Percentiles rank a stretch among this genome's conserved stretches.
Conservation (phyloP, 2,797 vertebrate genomes). For the Poecile montanus region DNA sequence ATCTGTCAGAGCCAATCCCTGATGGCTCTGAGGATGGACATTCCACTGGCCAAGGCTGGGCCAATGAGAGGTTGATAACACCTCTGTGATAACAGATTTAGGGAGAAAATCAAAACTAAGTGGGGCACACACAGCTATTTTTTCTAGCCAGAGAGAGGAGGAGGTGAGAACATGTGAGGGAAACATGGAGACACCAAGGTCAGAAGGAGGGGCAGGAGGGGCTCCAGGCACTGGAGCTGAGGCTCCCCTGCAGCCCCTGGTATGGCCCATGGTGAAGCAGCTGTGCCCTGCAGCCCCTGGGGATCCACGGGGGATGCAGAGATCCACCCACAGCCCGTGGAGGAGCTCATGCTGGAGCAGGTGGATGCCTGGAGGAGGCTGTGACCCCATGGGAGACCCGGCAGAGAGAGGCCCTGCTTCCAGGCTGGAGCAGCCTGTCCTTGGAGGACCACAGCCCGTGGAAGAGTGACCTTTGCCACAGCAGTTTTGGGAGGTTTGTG, state of each 20-base stretch:
- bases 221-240: neutral
- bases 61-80: fast-evolving
- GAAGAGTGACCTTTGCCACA: fast-evolving
- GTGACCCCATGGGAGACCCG: neutral
- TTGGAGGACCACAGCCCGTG: too few species aligned
- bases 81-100: neutral
- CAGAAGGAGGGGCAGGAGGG: neutral
- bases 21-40: neutral
- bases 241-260: fast-evolving
- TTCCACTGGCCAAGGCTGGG: neutral
- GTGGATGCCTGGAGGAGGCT: neutral
- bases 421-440: neutral
- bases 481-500: neutral
- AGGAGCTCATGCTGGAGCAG: too few species aligned
- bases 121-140: neutral
- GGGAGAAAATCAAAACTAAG: neutral
- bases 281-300: neutral
- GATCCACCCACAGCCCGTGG: neutral
- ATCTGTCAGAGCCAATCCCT: neutral
- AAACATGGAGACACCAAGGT: neutral
- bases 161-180: neutral
- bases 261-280: neutral
- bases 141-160: too few species aligned
- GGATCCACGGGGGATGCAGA: neutral
- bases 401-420: neutral